Base-by-base conservation (phyloP, 2,888 invertebrate species). In the Drosophila pseudotalamancana region DNA sequence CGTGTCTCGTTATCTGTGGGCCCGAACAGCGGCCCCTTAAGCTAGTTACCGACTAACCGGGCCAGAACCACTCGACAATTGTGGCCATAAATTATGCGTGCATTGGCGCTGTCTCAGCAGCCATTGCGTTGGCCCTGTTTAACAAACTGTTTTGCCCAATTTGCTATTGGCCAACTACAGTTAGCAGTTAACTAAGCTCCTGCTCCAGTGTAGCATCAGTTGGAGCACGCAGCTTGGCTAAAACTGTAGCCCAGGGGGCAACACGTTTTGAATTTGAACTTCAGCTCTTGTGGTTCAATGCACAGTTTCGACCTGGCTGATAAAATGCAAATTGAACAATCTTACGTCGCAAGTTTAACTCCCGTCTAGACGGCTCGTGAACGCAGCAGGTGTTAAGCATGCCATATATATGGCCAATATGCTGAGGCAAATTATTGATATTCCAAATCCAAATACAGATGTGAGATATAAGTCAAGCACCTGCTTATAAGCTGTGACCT, bases 81-180 rank as follows among this genome's bases (percentile, higher is more conserved):
- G 67, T 45, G 65, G 61, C 65, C 68, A 82, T 82, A 85, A 87
- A 82, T 82, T 82, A 82, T 85, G 82, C 84, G 81, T 68, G 56
- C 70, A 69, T 56, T 62, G 63, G 51, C 37, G 43, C 46, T 71
- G 64, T 42, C 61, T 35, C 23, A 49, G 19, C 31, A 14, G 40
- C 1, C 1, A 14, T 4, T 35, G 11, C 35, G 23, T 50, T 65
- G 46, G 70, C 57, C 54, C 29, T 56, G 53, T 32, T 64, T 51
- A 50, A 27, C 46, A 59, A 65, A 72, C 40, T 61, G 73, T 40
- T 64, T 64, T 42, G 18, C 31, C 61, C 63, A 66, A 66, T 63
- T 79, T 63, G 62, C 59, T 40, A 49, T 18, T 65, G 55, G 54
- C 31, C 34, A 51, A 40, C 23, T 21, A 46, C 14, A 54, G 34